Base-by-base conservation (phyloP, 23 tunicate genomes). In the Styela clava region DNA sequence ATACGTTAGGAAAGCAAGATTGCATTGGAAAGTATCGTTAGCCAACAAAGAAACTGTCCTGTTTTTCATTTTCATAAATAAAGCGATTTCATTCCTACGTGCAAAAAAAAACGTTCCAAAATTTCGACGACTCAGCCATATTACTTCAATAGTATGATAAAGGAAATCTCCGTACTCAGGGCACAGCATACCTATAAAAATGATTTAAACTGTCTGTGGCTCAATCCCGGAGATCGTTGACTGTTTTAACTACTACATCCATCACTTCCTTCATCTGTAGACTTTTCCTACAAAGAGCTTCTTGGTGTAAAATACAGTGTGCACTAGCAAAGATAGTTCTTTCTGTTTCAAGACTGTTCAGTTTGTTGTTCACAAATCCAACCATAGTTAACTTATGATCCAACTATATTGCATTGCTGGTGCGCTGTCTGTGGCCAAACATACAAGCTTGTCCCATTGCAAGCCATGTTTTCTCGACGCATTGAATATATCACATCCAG, bases 51-150 rank as follows among this genome's bases (percentile, higher is more conserved):
- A 72, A 33, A 78, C 74, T n/a, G 64, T 74, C 31, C 22, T 84
- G 63, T 84, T 34, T 64, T 84, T 84, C 83, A 84, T 78, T 70
- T 37, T 31, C 87, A 84, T 84, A 69, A 74, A 83, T 21, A 51
- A 52, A 35, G 69, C 79, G 36, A 83, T 83, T 83, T 83, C 86
- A 44, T 83, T 33, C 74, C 86, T 44, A 24, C 74, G 81, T 52
- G 81, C 81, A 83, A 68, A 61, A 18, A 65, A 65, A 24, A 9
- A 18, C 70, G 9, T 27, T 18, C 67, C 67, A 21, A 34, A 69
- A 83, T 83, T 83, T 63, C 86, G 82, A 74, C 82, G 86, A 83
- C 86, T 83, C 69, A 74, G 86, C 82, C 86, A 83, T 24, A 69
- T 74, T 31, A 83, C 80, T 74, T 82, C 81, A n/a, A n/a, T n/a